A percentile compares a stretch with the other conserved stretches of the same genome.
Evolutionary conservation across 2,888 invertebrate species (phyloP).

Genomic region (Octodonta nipae): DNA sequence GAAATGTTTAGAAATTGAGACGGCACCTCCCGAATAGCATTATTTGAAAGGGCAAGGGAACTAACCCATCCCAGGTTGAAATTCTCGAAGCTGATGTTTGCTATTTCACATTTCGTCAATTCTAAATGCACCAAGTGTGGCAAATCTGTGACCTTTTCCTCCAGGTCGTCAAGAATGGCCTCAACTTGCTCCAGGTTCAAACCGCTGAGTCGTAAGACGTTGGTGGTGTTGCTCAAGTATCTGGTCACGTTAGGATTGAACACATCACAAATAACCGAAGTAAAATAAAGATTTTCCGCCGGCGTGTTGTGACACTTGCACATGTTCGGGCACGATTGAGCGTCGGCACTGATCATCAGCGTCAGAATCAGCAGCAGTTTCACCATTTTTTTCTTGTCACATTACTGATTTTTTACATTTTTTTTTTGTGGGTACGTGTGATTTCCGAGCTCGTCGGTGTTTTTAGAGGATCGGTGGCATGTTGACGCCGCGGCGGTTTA

Average conservation of each 20-base stretch:
- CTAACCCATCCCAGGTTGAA: constrained; percentile 9
- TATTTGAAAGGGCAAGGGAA: constrained; percentile 16
- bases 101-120: constrained; percentile 14
- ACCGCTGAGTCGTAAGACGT: constrained; percentile 15
- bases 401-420: constrained; percentile 12
- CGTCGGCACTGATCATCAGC: constrained; percentile 24
- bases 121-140: constrained; percentile 14
- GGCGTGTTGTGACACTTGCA: constrained; percentile 24
- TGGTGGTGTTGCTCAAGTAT: constrained; percentile 15
- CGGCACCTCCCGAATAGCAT: constrained; percentile 18
- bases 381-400: constrained; percentile 25
- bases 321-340: constrained; percentile 25
- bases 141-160: constrained; percentile 10
- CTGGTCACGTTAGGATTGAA: constrained; percentile 13
- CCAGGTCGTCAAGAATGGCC: constrained; percentile 11
- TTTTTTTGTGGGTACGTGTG: constrained; percentile 4
- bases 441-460: constrained; percentile 7
- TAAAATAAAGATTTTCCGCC: constrained; percentile 14
- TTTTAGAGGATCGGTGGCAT: too few species aligned
- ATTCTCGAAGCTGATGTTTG: not conserved
- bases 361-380: constrained; percentile 26
- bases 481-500: too few species aligned
- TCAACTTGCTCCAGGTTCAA: constrained; percentile 13
- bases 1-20: constrained; percentile 15
- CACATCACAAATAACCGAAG: constrained; percentile 12